Base-by-base conservation (phyloP, 2,797 vertebrate species). In the Nasua narica region DNA sequence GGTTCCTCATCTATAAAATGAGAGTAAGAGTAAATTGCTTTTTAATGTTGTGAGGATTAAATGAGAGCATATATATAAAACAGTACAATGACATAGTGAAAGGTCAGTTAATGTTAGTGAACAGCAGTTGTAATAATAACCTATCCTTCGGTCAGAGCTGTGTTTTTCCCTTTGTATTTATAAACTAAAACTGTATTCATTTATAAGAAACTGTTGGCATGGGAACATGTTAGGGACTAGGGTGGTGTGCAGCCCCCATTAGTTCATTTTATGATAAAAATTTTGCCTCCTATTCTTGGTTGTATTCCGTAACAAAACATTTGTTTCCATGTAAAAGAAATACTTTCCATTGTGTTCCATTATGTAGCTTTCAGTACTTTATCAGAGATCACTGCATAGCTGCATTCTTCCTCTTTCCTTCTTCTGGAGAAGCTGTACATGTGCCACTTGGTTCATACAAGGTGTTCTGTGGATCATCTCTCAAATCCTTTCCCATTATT, bases 31-130 rank as follows among this genome's bases (percentile, higher is more conserved):
- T 56, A 27, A 43, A 16, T 89, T 94, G 87, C 15, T 16, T 88
- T 93, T 54, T 3, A 72, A 0, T 92, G 77, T 2, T 89, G 37
- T 96, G 91, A 96, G 78, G 84, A 88, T 92, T 95, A 95, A 95
- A 65, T 87, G 67, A 90, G 84, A 85, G 19, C 46, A 21, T 79
- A 3, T 76, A 54, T 87, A 58, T 90, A 35, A 95, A 81, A 77
- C 15, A 82, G 84, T 37, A 76, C 29, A 70, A 52, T 85, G 76
- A 67, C 27, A 48, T 9, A 52, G 46, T 81, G 62, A 96, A 94
- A 86, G 58, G 27, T 84, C 50, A 91, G 8, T 96, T 95, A 89
- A 90, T 86, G 70, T 92, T 94, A 46, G 46, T 90, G 56, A 92
- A 54, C 27, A 92, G 19, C 62, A 82, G 21, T 83, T 19, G 50